Base-by-base conservation (phyloP, 2,113 vertebrate species). In the Charadrius vociferus region DNA sequence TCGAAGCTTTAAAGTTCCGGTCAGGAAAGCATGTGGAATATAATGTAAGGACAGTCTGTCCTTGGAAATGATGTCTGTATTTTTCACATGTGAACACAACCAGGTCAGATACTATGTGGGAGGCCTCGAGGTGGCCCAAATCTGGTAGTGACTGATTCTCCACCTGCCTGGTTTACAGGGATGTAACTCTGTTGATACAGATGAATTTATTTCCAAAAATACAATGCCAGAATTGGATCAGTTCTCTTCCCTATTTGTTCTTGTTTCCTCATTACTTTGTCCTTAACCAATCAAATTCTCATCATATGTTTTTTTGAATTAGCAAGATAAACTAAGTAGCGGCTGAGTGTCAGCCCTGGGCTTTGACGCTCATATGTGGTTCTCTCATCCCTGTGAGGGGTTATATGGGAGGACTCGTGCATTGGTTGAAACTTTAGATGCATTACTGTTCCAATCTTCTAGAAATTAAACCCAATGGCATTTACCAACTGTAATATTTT, bases 321-420 rank as follows among this genome's bases (percentile, higher is more conserved):
- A 24, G n/a, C n/a, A 55, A 78, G 30, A 41, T 39, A 21, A 52
- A 21, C 29, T 58, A 30, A 7, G 37, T 52, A 32, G 26, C 59
- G 23, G 18, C 52, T 45, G 39, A 29, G 27, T n/a, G 26, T 68
- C n/a, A 41, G 56, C 30, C 23, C n/a, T 49, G 41, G 24, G 16
- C 43, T 26, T 49, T 3, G 12, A 27, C 9, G 7, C 15, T 15
- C 5, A 4, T 11, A 14, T 0, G 11, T 43, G 59, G 14, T 14
- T 12, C 6, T 58, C 26, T 81, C 9, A 36, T 66, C 49, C 32
- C 36, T 32, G 8, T 24, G 41, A 72, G 24, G 32, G 6, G 24
- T 43, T 36, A 6, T 4, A 9, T 50, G 30, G 68, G 36, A 73
- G 36, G 41, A 26, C 14, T 5, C 5, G 4, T 50, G 20, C 26